Evolutionary conservation across 2,113 vertebrate genomes (phyloP), one percentile per base, ranked within the genome.

Genomic region (Hippotragus niger): DNA sequence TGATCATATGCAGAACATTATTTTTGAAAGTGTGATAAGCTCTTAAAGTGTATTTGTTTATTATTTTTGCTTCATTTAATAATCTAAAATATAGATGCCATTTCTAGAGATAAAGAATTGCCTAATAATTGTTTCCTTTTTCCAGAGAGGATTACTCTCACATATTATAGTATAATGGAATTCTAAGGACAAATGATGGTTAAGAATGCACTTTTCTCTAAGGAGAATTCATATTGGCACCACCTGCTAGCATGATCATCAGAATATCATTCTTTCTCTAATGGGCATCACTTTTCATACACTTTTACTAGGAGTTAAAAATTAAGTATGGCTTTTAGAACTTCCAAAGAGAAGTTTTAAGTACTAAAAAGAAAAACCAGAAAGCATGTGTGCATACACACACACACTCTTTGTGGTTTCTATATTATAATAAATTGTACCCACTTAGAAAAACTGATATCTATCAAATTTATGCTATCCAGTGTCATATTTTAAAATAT

Each of bases 211-310:
- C 1, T 74, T 25, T n/a, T 94, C 57, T 6, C 0, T 19, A 60
- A 31, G 80, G 64, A 23, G 71, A 93, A 3, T 95, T 57, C 87
- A 90, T 96, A 96, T 55, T 36, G 40, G 16, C 17, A 55, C 3
- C 40, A 97, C 8, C 60, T 21, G n/a, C 23, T 50, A 78, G 5
- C 55, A 62, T 4, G 53, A 27, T 60, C 84, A 64, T 81, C 16
- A 62, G 23, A 31, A 92, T 91, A 95, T 64, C 76, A 13, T 96
- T 80, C 74, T 92, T 90, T 86, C n/a, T 96, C 71, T 95, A 76
- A 97, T 96, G 83, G 83, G 12, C 62, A 83, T 64, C 23, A 78
- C 15, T 8, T 57, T 83, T 94, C 81, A 97, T 82, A 90, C 55
- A 88, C 11, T 21, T 97, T 67, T 88, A 31, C 40, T 91, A 47